Base-by-base conservation (phyloP, 2,888 invertebrate species). In the Aspidapion aeneum region DNA sequence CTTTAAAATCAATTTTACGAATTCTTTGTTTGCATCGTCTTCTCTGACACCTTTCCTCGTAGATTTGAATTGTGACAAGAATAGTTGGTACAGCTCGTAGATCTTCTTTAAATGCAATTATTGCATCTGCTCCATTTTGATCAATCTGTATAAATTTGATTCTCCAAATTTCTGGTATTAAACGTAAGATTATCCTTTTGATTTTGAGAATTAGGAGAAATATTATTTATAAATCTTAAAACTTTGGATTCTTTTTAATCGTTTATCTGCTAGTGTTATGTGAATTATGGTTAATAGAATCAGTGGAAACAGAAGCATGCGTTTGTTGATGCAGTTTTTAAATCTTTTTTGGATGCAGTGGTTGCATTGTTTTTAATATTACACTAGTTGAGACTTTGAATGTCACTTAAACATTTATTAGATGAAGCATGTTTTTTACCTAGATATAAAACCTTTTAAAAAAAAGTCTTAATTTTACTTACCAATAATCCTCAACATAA, bases 401-500 rank as follows among this genome's bases (percentile, higher is more conserved):
- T n/a, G n/a, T n/a, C n/a, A n/a, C n/a, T n/a, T n/a, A n/a, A n/a
- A n/a, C n/a, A n/a, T n/a, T n/a, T n/a, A n/a, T n/a, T n/a, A n/a
- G n/a, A n/a, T n/a, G n/a, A n/a, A n/a, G n/a, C n/a, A n/a, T n/a
- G n/a, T n/a, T n/a, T n/a, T n/a, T n/a, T n/a, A n/a, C n/a, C n/a
- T n/a, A n/a, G n/a, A n/a, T n/a, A n/a, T n/a, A n/a, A n/a, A n/a
- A n/a, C n/a, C n/a, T n/a, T n/a, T n/a, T n/a, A n/a, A n/a, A n/a
- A n/a, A n/a, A n/a, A n/a, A n/a, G n/a, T n/a, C n/a, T n/a, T n/a
- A n/a, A n/a, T n/a, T n/a, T n/a, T n/a, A n/a, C n/a, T n/a, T 96
- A 0, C 96, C 96, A 62, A 96, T 92, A 65, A 96, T 96, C 70
- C 91, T 86, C 64, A 91, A 82, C 87, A 89, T 87, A 63, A 69